Base-by-base conservation (phyloP, 1,140 invertebrate species). In the Liolophura sinensis region DNA sequence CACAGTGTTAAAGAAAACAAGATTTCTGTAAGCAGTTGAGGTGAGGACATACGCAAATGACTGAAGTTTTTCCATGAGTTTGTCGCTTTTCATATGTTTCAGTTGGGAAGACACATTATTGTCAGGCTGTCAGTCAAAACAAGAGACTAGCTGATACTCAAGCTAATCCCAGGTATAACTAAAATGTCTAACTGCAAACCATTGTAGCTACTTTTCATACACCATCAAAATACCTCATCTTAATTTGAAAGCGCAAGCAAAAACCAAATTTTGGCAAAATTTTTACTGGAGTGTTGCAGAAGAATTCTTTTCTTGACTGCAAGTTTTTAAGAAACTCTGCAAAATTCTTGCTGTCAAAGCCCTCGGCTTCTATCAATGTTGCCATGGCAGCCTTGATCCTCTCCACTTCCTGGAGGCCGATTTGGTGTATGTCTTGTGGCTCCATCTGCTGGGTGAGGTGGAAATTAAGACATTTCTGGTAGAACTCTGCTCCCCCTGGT, bases 371-470 rank as follows among this genome's bases (percentile, higher is more conserved):
- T 20, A 69, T 60, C 51, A 84, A 75, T 68, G 77, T 69, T 22
- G 76, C 64, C 75, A 85, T 85, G 18, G 76, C 71, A 12, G 58
- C 46, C 50, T 78, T 68, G 51, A 85, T 85, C 22, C 82, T 70
- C 12, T 68, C 68, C 0, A 85, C 83, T 65, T 85, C 83, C 11
- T 72, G 57, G 16, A 83, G 61, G 15, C 85, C 84, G 59, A 83
- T 68, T 11, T 81, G 60, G 63, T 85, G 82, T 16, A 86, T 77
- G 60, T 85, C 75, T 20, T 77, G 62, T 1, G 82, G 75, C 1
- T 73, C 75, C 65, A 80, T 72, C 20, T 65, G 59, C 11, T 73
- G 74, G 7, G 80, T 77, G 0, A 81, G 75, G 67, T 85, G 81
- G 62, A 78, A 84, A 24, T 79, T 74, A 47, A 85, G 70, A 59